Evolutionary conservation across 2,113 vertebrate species (phyloP), one percentile per base, ranked within the genome.

Genomic region (Clarias batrachus): DNA sequence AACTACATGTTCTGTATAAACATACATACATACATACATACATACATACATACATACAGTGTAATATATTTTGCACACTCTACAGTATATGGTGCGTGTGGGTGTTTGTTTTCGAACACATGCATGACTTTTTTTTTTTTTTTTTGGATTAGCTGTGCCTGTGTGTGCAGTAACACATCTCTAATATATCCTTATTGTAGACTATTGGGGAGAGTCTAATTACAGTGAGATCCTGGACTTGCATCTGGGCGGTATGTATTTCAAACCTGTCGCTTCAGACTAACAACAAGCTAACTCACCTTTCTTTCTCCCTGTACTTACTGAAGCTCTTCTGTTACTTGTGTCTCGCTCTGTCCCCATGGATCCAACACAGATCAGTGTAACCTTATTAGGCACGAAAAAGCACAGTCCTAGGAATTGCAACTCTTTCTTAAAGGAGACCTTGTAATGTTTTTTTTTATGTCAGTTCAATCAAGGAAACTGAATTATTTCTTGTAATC

Each of bases 131-230:
- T 65, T 19, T 2, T 74, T 66, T 65, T 19, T 2, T 74, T 37
- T 57, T 17, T 85, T 91, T 90, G 77, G 79, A 90, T 89, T 91
- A 91, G 90, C 91, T 92, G 92, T 91, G 92, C 90, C 83, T 88
- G 85, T 89, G 91, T 94, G 91, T 94, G 91, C 94, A 97, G 93
- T 99, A 98, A 99, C 96, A 82, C 88, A 92, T 97, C 94, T 99
- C 96, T 95, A 97, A 97, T 97, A 90, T 97, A 97, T 98, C 97
- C 97, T 97, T 97, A 91, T 98, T 99, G 94, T 99, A 99, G 98
- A 99, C 97, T 99, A 99, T 98, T 99, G 98, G 98, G 98, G 98
- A 97, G 98, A 99, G 95, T 98, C 98, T 98, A 98, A 97, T 99
- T 99, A 99, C 98, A 99, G 96, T 98, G 98, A 97, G 96, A 96